phyloP scores from a whole-genome alignment of 2,797 vertebrate genomes.

The Arnoldichthys spilopterus region DNA sequence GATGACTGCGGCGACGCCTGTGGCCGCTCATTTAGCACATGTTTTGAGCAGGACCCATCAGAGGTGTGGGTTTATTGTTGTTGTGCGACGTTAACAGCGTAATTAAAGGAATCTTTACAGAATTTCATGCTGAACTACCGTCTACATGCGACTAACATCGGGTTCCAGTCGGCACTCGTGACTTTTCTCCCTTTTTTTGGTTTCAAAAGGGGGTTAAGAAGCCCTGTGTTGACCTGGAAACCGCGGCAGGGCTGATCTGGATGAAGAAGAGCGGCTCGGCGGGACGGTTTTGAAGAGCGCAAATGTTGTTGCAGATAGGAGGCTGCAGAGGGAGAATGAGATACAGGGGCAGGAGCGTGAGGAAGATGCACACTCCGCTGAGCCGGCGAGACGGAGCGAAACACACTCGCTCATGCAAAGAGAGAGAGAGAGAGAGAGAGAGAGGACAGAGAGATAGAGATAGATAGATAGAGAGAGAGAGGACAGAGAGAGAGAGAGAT shows the following conservation, averaged over 20 bases:
- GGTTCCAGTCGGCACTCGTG: too few species aligned
- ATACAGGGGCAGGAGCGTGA: conserved; percentile 15
- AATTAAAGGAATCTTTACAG: too few species aligned
- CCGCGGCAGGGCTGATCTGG: not conserved
- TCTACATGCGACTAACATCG: too few species aligned
- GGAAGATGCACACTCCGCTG: conserved; percentile 24
- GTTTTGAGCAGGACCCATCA: too few species aligned
- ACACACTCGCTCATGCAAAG: not conserved
- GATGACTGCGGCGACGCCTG: too few species aligned
- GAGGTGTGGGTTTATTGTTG: too few species aligned
- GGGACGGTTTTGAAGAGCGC: conserved; percentile 23
- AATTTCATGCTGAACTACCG: too few species aligned
- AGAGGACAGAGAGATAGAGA: too few species aligned
- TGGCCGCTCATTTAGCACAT: too few species aligned
- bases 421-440: not conserved
- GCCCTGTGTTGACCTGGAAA: not conserved
- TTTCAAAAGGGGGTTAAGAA: not conserved
- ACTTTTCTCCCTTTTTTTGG: too few species aligned
- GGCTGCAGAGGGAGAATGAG: conserved; percentile 28
- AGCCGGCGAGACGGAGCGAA: conserved; percentile 22
- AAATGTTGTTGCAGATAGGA: conserved; percentile 36
- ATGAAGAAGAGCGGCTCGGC: not conserved
- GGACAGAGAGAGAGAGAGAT: not conserved
- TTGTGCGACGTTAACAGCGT: too few species aligned
- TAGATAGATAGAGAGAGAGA: not conserved